Percentiles rank a stretch among this genome's conserved stretches.
phyloP scores from a whole-genome alignment of 2,888 invertebrate genomes.

The Hypena proboscidalis region DNA sequence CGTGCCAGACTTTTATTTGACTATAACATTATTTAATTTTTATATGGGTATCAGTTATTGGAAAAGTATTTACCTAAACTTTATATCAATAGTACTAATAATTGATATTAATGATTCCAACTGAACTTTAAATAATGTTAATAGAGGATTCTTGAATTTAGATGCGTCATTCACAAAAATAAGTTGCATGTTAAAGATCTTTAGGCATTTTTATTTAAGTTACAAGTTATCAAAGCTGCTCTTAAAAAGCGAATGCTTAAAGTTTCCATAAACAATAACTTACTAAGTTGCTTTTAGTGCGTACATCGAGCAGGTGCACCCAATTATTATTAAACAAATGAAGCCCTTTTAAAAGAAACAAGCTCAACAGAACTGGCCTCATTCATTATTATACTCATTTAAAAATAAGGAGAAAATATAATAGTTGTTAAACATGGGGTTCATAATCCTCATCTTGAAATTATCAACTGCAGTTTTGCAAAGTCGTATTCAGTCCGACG shows the following conservation, averaged over 20 bases:
- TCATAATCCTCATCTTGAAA: background rate
- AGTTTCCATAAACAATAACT: conserved; percentile 16
- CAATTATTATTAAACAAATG: conserved; percentile 33
- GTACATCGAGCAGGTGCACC: conserved; percentile 24
- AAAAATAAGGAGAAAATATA: conserved; percentile 21
- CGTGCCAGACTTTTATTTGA: conserved; percentile 55
- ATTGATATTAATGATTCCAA: too few species aligned
- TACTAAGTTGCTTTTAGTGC: conserved; percentile 18
- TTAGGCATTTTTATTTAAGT: too few species aligned
- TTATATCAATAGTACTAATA: too few species aligned
- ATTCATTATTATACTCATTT: background rate
- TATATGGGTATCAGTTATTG: too few species aligned
- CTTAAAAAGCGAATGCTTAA: conserved; percentile 1
- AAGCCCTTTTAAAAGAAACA: conserved; percentile 20
- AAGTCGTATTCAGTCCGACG: background rate
- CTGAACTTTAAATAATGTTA: too few species aligned
- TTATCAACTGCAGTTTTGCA: conserved; percentile 2
- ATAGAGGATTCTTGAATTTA: too few species aligned
- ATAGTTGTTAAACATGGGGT: conserved; percentile 16
- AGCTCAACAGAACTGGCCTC: conserved; percentile 5
- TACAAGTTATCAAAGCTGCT: background rate
- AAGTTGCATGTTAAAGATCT: too few species aligned
- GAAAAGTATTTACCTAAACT: too few species aligned
- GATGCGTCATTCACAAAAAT: too few species aligned
- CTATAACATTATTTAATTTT: conserved; percentile 51